Conservation (phyloP, 2,113 vertebrate genomes). For the Capricornis sumatraensis region DNA sequence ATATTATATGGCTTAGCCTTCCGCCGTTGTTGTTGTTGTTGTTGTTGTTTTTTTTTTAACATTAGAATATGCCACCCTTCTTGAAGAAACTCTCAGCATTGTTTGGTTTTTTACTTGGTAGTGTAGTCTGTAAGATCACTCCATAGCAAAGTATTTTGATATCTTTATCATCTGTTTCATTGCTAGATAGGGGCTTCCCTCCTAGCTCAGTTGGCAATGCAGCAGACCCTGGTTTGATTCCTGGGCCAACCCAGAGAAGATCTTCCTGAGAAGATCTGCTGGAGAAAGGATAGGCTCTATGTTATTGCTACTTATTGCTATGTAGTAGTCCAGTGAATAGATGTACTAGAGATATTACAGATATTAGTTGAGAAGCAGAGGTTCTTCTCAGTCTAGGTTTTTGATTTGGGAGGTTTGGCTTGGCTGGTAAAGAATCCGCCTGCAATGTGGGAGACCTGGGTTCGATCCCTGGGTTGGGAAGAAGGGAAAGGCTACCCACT, state of each 20-base stretch:
- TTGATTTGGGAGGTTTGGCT: not conserved
- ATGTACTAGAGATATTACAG: not conserved
- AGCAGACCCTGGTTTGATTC: not conserved
- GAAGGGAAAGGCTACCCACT: not conserved
- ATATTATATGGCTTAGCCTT: not conserved
- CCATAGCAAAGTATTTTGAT: not conserved
- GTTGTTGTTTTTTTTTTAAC: not conserved
- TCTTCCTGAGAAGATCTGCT: not conserved
- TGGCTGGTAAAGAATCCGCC: not conserved
- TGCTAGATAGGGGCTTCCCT: not conserved
- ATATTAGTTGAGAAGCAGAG: not conserved
- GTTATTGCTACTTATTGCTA: not conserved
- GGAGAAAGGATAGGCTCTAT: not conserved
- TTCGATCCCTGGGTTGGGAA: not conserved
- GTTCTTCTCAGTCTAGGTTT: not conserved
- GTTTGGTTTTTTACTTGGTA: not conserved
- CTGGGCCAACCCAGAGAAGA: not conserved
- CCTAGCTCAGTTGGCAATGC: not conserved
- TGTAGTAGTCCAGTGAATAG: not conserved
- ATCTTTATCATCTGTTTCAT: not conserved
- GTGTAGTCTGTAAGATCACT: not conserved
- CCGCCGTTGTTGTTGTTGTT: not conserved
- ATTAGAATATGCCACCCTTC: not conserved
- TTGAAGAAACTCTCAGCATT: not conserved
- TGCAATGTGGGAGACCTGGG: not conserved